These are phyloP conservation scores for Nemotelus nigrinus DNA, from an alignment of 2,888 invertebrate genomes.

Conservation along the genomic window DNA sequence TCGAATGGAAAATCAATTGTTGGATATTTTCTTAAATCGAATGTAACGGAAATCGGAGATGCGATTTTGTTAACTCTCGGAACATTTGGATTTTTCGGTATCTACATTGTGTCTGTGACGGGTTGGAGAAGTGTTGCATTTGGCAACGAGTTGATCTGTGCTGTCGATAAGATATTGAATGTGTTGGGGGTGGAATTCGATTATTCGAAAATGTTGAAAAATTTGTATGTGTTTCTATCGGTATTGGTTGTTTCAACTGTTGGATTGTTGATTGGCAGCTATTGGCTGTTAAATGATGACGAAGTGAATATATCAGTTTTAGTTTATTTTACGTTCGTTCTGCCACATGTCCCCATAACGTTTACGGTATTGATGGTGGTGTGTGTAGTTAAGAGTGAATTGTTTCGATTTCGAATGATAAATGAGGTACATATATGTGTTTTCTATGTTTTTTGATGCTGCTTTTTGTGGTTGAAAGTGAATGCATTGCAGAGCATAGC, in stretches of 20 bases:
- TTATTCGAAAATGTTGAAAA: conserved; percentile 60
- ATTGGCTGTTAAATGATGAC: conserved; percentile 58
- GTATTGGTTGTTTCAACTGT: conserved; percentile 58
- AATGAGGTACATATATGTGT: conserved; percentile 57
- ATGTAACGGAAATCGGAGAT: conserved; percentile 16
- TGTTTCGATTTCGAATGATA: conserved; percentile 59
- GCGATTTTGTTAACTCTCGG: not conserved
- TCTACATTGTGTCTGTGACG: not conserved
- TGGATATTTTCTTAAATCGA: conserved; percentile 10
- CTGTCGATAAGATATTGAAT: conserved; percentile 58
- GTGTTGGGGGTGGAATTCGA: conserved; percentile 60
- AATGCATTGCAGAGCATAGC: too few species aligned
- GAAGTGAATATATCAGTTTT: conserved; percentile 59
- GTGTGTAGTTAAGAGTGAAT: conserved; percentile 60
- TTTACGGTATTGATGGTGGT: conserved; percentile 61
- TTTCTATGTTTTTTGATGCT: too few species aligned
- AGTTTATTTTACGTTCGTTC: conserved; percentile 60
- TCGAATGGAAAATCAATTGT: not conserved
- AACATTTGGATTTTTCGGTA: conserved; percentile 8
- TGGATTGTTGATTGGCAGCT: conserved; percentile 60
- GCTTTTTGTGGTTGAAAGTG: not conserved
- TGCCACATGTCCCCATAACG: conserved; percentile 61
- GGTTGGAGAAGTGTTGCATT: not conserved
- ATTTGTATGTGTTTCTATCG: conserved; percentile 57
- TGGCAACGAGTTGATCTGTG: not conserved